Conservation (phyloP, 2,888 invertebrate species). For the Galerucella nymphaeae region DNA sequence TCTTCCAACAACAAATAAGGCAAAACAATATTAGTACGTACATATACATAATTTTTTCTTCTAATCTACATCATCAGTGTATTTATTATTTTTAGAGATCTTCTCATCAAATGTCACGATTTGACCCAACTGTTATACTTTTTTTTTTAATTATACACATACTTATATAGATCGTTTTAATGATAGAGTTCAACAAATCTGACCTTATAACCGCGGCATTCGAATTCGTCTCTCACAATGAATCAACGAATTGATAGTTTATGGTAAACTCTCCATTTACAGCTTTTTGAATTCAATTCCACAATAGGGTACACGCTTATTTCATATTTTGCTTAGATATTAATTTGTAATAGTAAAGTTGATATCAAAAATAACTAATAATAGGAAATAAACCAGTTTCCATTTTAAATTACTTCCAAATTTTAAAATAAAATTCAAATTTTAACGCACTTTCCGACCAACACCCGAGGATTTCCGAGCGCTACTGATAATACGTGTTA, state of each 20-base stretch:
- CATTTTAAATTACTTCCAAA: no score
- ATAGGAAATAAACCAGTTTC: no score
- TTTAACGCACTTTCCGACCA: no score
- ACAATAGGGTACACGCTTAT: no score
- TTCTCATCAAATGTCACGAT: slow-evolving; percentile 10
- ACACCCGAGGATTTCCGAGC: no score
- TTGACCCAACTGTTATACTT: neutral
- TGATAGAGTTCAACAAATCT: slow-evolving; percentile 43
- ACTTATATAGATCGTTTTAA: slow-evolving; percentile 40
- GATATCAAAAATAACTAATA: no score
- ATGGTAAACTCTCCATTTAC: neutral
- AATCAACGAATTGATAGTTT: neutral
- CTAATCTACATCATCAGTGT: neutral
- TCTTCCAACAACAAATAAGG: slow-evolving; percentile 1
- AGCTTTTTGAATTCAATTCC: no score
- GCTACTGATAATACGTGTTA: no score
- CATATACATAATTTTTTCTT: neutral
- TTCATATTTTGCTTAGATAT: no score
- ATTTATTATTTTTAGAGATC: slow-evolving; percentile 13
- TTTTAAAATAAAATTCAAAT: no score
- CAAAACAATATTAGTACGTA: neutral
- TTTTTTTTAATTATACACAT: slow-evolving; percentile 16
- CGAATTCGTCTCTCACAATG: neutral
- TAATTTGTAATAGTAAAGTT: no score
- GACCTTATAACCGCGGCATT: slow-evolving; percentile 39